These are phyloP conservation scores for Gallinago media DNA, from an alignment of 2,113 vertebrate species.

Conservation along the genomic window DNA sequence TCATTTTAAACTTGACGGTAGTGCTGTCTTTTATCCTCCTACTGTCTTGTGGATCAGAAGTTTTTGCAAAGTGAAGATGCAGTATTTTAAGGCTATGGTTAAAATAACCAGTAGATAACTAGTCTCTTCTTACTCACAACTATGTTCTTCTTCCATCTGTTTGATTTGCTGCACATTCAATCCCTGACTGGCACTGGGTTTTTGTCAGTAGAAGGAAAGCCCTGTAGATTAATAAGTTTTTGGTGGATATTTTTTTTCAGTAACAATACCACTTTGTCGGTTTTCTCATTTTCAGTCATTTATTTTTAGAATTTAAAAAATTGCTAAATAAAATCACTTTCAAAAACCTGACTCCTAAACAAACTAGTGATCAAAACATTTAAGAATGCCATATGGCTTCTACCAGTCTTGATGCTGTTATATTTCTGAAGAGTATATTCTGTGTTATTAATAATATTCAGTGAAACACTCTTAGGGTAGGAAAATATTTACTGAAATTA, in stretches of 20 bases:
- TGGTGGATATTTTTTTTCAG: background rate
- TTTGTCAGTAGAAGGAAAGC: background rate
- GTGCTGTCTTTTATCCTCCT: background rate
- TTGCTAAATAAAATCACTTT: background rate
- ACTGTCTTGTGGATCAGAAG: background rate
- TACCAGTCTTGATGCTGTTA: background rate
- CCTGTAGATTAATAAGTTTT: background rate
- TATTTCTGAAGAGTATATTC: conserved; percentile 1
- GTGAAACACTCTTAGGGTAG: background rate
- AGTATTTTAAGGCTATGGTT: background rate
- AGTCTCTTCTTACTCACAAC: background rate
- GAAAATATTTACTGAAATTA: conserved; percentile 31
- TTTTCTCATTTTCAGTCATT: background rate
- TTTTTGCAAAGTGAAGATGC: background rate
- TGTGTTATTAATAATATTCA: conserved; percentile 34
- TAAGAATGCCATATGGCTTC: conserved; percentile 55
- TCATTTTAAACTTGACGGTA: background rate
- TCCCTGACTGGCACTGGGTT: background rate
- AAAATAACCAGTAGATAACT: background rate
- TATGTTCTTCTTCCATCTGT: background rate
- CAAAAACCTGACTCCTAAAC: conserved; percentile 24
- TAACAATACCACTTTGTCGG: background rate
- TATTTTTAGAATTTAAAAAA: conserved; percentile 36
- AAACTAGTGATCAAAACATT: conserved; percentile 58
- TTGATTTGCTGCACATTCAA: background rate